phyloP scores from a whole-genome alignment of 2,113 vertebrate genomes.

The Hippocampus zosterae region DNA sequence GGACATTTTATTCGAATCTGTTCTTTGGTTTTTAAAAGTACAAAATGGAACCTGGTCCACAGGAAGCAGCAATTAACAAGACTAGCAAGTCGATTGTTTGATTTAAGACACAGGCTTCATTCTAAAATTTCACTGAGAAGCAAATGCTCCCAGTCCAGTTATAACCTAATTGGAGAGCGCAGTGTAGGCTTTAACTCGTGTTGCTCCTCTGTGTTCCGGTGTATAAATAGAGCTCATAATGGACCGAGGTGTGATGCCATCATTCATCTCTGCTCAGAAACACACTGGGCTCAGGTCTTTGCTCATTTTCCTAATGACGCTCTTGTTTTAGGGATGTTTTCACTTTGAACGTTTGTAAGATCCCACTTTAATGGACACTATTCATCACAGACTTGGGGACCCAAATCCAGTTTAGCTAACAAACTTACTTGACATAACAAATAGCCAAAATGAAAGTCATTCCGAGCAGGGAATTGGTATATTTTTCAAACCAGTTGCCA shows the following conservation, averaged over 20 bases:
- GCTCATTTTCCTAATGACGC: conserved; percentile 80
- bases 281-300: conserved; percentile 74
- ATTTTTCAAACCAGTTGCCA: conserved; percentile 64
- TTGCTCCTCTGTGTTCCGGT: conserved; percentile 71
- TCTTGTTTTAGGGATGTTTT: conserved; percentile 77
- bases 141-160: conserved; percentile 69
- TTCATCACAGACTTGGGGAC: conserved; percentile 69
- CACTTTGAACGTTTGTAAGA: conserved; percentile 74
- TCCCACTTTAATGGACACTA: conserved; percentile 73
- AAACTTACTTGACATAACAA: conserved; percentile 73
- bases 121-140: conserved; percentile 60
- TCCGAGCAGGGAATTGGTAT: conserved; percentile 60
- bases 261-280: conserved; percentile 78
- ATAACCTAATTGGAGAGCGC: conserved; percentile 75
- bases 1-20: background rate
- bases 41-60: conserved; percentile 9
- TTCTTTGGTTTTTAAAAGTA: background rate
- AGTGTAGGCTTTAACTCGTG: conserved; percentile 65
- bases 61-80: conserved; percentile 7
- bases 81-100: conserved; percentile 44
- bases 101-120: conserved; percentile 62
- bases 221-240: conserved; percentile 81
- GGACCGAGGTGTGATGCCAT: conserved; percentile 74
- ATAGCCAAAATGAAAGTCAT: conserved; percentile 70
- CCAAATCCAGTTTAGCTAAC: conserved; percentile 67